Base-by-base conservation (phyloP, 2,888 invertebrate genomes). In the Vesta saturnalis region DNA sequence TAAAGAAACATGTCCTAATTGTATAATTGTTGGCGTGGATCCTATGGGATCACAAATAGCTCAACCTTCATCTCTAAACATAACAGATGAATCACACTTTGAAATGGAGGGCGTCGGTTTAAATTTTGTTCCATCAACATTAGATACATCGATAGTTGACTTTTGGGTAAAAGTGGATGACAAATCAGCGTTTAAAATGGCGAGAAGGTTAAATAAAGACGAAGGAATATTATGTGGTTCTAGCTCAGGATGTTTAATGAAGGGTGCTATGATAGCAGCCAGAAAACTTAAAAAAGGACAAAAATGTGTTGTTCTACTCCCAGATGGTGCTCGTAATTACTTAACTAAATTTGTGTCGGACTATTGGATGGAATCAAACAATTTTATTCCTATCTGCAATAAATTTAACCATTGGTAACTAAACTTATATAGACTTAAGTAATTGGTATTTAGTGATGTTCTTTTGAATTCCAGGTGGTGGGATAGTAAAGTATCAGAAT, bases 271-370 rank as follows among this genome's bases (percentile, higher is more conserved):
- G 3, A 84, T 90, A 81, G 87, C 89, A 1, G 94, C 94, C 0
- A 91, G 90, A 76, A 86, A 88, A 6, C 85, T 99, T 60, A 91
- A 92, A 76, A 90, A 90, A 72, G 94, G 93, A 0, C 94, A 98
- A 85, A 87, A 89, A 46, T 91, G 96, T 80, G 98, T 99, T 5
- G 94, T 99, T 1, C 81, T 99, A 56, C 84, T 99, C 54, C 97
- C 99, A 0, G 99, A 99, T 84, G 94, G 95, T 72, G 92, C 99
- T 70, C 89, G 99, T 72, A 99, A 99, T 85, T 99, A 99, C 84
- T 94, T 99, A 93, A 96, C 97, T 12, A 99, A 98, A 84, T 96
- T 96, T 84, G 90, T 97, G 22, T 92, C 91, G 57, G 96, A 98
- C 84, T 92, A 93, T 76, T 99, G 99, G 99, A 94, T 99, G 96